phyloP scores from a whole-genome alignment of 2,888 invertebrate species.

The Tanytarsus gracilentus region DNA sequence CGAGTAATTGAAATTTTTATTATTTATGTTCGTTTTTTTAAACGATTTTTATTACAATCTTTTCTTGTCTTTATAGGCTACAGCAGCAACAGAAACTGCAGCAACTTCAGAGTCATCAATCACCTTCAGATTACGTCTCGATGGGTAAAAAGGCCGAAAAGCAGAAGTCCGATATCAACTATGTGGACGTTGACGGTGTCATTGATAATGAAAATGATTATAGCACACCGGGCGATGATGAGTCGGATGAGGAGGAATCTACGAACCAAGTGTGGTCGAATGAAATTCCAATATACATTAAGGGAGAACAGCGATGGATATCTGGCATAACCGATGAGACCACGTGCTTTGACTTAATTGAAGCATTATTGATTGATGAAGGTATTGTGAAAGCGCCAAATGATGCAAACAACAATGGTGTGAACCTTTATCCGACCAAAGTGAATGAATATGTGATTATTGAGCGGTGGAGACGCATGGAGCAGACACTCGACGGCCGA shows the following conservation, averaged over 20 bases:
- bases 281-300: constrained; percentile 65
- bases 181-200: neutral
- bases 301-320: constrained; percentile 70
- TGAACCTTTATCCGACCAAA: constrained; percentile 8
- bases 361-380: constrained; percentile 55
- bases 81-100: neutral
- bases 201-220: constrained; percentile 7
- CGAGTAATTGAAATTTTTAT: constrained; percentile 25
- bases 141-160: too few relatives aligned
- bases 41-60: neutral
- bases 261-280: constrained; percentile 42
- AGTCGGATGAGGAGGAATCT: constrained; percentile 36
- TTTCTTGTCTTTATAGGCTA: neutral
- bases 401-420: constrained; percentile 16
- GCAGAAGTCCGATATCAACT: constrained; percentile 6
- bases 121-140: too few relatives aligned
- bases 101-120: neutral
- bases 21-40: constrained; percentile 19
- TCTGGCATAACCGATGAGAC: constrained; percentile 66
- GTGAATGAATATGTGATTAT: constrained; percentile 54
- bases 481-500: constrained; percentile 58
- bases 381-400: constrained; percentile 32
- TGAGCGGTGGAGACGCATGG: constrained; percentile 64
- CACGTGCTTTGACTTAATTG: constrained; percentile 69
- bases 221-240: constrained; percentile 29